Base-by-base conservation (phyloP, 2,797 vertebrate genomes). In the Pangasius krempfi region DNA sequence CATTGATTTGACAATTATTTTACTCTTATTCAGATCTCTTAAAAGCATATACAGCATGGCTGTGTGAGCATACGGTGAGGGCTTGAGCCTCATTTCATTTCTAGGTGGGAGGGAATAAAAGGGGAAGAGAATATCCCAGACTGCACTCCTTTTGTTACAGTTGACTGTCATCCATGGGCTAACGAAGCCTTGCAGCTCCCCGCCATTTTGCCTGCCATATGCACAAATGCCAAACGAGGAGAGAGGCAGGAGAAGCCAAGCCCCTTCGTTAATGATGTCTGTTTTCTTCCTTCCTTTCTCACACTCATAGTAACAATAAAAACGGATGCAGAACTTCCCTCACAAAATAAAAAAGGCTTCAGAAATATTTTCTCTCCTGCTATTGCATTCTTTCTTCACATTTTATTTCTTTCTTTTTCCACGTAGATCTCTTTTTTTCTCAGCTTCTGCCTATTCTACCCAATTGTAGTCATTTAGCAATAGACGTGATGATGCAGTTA, bases 161-260 rank as follows among this genome's bases (percentile, higher is more conserved):
- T 91, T 86, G 93, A 92, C 89, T 93, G 90, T 93, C 87, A 91
- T 93, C 93, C 91, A 90, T 93, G 90, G 92, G 88, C 92, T 93
- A 92, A 92, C 90, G 86, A 91, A 93, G 89, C 91, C 94, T 93
- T 81, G 75, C 30, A 93, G 94, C 93, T 92, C 62, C 78, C 91
- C 89, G 91, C 86, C 91, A 87, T 91, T 92, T 93, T 92, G 90
- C 90, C 89, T 92, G 92, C 92, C 91, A 93, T 93, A 93, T 91
- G 88, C 88, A 92, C 88, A 89, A 89, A 80, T 78, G 56, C 75
- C 88, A 87, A 90, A 91, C 12, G 84, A 88, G 86, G 66, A 84
- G 84, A 76, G 86, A 86, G 87, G 84, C 87, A 90, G 90, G 79
- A 81, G 92, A 92, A 91, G 89, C 90, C 89, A 91, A 90, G 92